Evolutionary conservation across 92 coral and sea anemone species (phyloP), one percentile per base, ranked within the genome.

Genomic region (Phenganax marumi): DNA sequence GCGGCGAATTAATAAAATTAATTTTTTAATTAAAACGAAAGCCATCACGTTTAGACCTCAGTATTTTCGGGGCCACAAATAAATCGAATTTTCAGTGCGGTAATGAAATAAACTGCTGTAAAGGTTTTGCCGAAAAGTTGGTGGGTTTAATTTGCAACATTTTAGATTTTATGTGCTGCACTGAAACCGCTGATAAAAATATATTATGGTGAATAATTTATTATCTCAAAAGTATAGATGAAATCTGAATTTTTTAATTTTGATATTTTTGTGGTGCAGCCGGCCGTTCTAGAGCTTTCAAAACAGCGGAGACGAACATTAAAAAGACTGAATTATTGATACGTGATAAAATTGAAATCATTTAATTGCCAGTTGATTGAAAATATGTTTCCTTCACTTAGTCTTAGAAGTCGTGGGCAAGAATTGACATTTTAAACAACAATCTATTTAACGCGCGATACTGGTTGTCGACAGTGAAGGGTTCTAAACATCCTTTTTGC

Each of bases 1-100:
- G 56, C 51, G 19, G 62, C 68, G 81, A 76, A 76, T 76, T 76
- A 76, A 76, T 76, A 76, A 76, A 76, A 76, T 76, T 76, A 76
- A 76, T 54, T 76, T 62, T 56, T 76, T 76, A 76, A 76, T 76
- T 76, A 76, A 58, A 76, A 48, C 52, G 51, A 56, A 57, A 62
- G 81, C 68, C 55, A 54, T 76, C 81, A 13, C 12, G 10, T 22
- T 74, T 74, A 11, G 53, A 63, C 72, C 72, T 66, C 24, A 17
- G 50, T n/a, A 53, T 72, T 72, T 24, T 49, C 47, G 54, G 18
- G 58, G 50, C 8, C 77, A 72, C 11, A 48, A 72, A 72, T 33
- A 52, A 74, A 74, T 76, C 16, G 33, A 39, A 25, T 76, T 54
- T 54, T 33, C 43, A 33, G 43, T 4, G 72, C 14, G 72, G 50